Evolutionary conservation across 2,797 vertebrate species (phyloP), one percentile per base, ranked within the genome.

Genomic region (Coccyzus lansbergi): DNA sequence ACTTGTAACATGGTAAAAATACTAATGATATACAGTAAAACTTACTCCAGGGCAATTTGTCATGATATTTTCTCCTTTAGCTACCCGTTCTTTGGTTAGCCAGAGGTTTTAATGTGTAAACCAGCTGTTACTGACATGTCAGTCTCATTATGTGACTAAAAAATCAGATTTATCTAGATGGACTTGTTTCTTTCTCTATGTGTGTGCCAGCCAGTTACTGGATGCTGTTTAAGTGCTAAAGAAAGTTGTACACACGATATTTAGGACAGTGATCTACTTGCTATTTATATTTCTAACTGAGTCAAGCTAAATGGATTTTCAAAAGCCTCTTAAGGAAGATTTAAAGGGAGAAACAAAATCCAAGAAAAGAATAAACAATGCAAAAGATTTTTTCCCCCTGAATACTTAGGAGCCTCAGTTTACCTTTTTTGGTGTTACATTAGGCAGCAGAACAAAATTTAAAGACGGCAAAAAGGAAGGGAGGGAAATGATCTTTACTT

Each of bases 241-340:
- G 53, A 77, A 71, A 89, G 68, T 76, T 2, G 0, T 80, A 72
- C 20, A 44, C 59, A 63, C n/a, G 79, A 78, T 86, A 88, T 94
- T 79, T 88, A 83, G 88, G 93, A 86, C 93, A 91, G 80, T 59
- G 93, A 96, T 83, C 94, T 93, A 52, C 69, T 91, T 93, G 74
- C 95, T 96, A 96, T 96, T 96, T 96, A 79, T 96, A 93, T 84
- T 90, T 83, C 63, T 52, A 56, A 91, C 31, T 38, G 85, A 95
- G 85, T 79, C 94, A 79, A 62, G 56, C 91, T 96, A 96, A 96
- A 88, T 86, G 93, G 95, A 96, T 96, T 96, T 94, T 55, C 76
- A 38, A 93, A 96, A 96, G 93, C 95, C 63, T 95, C 93, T 96
- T 96, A 95, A 84, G 36, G 80, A 90, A 84, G 93, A 69, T 74